phyloP scores from a whole-genome alignment of 1,140 invertebrate species.

The Drosophila eugracilis region DNA sequence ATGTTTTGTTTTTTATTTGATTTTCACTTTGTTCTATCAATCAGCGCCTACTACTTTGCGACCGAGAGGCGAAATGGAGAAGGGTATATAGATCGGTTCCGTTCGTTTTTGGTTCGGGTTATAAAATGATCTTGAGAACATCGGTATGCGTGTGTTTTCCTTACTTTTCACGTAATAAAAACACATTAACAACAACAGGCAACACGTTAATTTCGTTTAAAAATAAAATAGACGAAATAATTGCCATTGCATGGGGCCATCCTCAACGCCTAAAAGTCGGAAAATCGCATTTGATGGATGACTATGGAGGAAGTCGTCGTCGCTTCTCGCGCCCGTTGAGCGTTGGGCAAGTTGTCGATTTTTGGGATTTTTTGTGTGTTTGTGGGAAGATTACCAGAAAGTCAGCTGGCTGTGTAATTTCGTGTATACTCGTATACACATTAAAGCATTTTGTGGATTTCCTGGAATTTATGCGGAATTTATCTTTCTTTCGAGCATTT shows the following conservation, averaged over 20 bases:
- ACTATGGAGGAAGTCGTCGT: conserved; percentile 58
- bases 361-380: conserved; percentile 13
- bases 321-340: conserved; percentile 32
- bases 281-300: conserved; percentile 78
- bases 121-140: conserved; percentile 69
- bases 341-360: conserved; percentile 57
- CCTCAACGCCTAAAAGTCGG: conserved; percentile 1
- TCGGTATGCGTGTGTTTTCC: conserved; percentile 55
- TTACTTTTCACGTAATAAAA: conserved; percentile 72
- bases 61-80: conserved; percentile 41
- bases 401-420: conserved; percentile 48
- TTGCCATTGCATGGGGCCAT: conserved; percentile 44
- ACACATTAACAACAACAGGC: conserved; percentile 68
- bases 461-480: conserved; percentile 79
- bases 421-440: conserved; percentile 41
- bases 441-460: conserved; percentile 68
- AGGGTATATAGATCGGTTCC: conserved; percentile 21
- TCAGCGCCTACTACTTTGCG: conserved; percentile 78
- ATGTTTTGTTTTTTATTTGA: conserved; percentile 84
- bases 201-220: conserved; percentile 71
- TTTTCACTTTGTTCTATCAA: conserved; percentile 84
- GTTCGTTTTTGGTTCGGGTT: conserved; percentile 20
- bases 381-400: conserved; percentile 50
- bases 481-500: conserved; percentile 19
- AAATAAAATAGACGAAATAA: conserved; percentile 82